phyloP scores from a whole-genome alignment of 2,113 vertebrate genomes.

The Scalopus aquaticus region DNA sequence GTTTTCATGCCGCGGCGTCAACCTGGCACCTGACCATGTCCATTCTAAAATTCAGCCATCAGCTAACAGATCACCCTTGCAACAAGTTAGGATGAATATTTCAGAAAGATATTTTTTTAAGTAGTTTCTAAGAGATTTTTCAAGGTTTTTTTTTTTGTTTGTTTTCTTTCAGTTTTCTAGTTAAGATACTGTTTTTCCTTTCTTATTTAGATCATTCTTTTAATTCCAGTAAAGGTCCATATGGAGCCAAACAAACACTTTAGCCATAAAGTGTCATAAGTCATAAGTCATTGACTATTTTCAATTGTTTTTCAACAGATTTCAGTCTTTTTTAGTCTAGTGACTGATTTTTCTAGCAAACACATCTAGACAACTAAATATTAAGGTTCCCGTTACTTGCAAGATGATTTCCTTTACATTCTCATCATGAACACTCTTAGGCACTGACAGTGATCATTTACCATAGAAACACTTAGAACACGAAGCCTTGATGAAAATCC shows the following conservation, averaged over 20 bases:
- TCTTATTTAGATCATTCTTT: slow-evolving; percentile 60
- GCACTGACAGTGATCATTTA: background rate
- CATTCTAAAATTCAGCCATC: slow-evolving; percentile 66
- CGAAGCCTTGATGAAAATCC: slow-evolving; percentile 24
- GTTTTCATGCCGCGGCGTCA: slow-evolving; percentile 75
- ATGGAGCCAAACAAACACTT: slow-evolving; percentile 60
- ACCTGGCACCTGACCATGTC: slow-evolving; percentile 80
- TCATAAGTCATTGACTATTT: background rate
- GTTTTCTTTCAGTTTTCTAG: slow-evolving; percentile 69
- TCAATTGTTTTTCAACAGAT: background rate
- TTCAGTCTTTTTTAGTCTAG: background rate
- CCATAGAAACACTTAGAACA: background rate
- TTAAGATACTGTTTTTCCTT: slow-evolving; percentile 27
- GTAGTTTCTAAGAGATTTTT: background rate
- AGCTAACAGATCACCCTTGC: slow-evolving; percentile 51
- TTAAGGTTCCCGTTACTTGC: background rate
- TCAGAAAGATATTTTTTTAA: slow-evolving; percentile 39
- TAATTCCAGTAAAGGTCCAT: slow-evolving; percentile 43
- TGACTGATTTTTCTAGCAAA: slow-evolving; percentile 33
- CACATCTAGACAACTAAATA: background rate
- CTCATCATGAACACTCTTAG: background rate
- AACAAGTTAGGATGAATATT: slow-evolving; percentile 58
- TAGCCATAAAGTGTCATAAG: too few species aligned
- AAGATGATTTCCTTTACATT: slow-evolving; percentile 7
- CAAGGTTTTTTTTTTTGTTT: background rate